Evolutionary conservation across 2,888 invertebrate genomes (phyloP), one percentile per base, ranked within the genome.

Genomic region (Prosopocoilus inquinatus): DNA sequence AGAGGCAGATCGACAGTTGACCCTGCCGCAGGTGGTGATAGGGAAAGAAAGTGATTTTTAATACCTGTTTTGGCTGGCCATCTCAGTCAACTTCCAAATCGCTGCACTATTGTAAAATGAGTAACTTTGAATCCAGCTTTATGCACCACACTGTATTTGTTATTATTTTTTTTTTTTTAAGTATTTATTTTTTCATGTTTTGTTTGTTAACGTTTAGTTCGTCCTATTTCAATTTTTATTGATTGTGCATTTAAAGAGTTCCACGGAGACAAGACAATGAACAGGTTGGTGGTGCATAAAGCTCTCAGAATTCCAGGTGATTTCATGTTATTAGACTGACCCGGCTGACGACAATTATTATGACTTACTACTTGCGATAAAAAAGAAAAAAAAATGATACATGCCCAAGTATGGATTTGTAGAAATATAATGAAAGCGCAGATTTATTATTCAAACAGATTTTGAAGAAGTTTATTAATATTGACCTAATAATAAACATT

Each of bases 281-380:
- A 4, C 15, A 41, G 41, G 41, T 41, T 41, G 13, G 54, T 58
- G 63, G 63, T 68, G 67, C 64, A 61, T 65, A 66, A 68, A 67
- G 67, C 67, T 65, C 67, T 66, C 67, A 53, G 53, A 53, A 57
- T 57, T 57, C 53, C 53, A 64, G 67, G 68, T 68, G 72, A 70
- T 56, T 64, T 59, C 61, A 53, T 38, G 47, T 47, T 69, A 67
- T 67, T 72, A 74, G 74, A 74, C 74, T 74, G 74, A 75, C 75
- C 74, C 75, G 75, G 74, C 74, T 68, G 70, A 73, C 66, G 74
- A 74, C 55, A 43, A 55, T 47, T 55, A 57, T 55, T 55, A 57
- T 38, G 57, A 57, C 47, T 57, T 53, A 49, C 47, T 57, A 53
- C 53, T 57, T 53, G 53, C 53, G 53, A 53, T 28, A 46, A 15